These are phyloP conservation scores for Osmoderma eremita DNA, from an alignment of 2,888 invertebrate species.

Conservation along the genomic window DNA sequence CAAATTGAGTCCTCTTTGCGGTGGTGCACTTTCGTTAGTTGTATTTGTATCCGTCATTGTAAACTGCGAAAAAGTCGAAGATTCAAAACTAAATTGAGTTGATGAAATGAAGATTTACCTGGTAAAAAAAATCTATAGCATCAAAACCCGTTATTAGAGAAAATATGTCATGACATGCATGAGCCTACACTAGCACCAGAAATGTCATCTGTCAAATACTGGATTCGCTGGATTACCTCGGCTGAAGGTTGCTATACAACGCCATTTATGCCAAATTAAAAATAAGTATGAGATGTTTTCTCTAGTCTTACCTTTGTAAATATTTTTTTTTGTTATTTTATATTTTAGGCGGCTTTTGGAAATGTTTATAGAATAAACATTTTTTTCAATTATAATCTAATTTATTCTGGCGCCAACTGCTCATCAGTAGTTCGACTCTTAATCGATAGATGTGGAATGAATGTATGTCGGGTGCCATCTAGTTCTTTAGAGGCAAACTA, in stretches of 20 bases:
- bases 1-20: slow-evolving; percentile 68
- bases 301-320: too few species aligned
- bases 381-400: too few species aligned
- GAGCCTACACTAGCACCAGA: neutral
- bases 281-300: too few species aligned
- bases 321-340: too few species aligned
- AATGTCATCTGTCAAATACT: slow-evolving; percentile 20
- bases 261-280: neutral
- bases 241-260: slow-evolving; percentile 22
- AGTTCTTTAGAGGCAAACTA: too few species aligned
- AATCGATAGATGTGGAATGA: too few species aligned
- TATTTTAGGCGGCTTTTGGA: too few species aligned
- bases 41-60: slow-evolving; percentile 40
- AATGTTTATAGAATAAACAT: too few species aligned
- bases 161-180: slow-evolving; percentile 37
- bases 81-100: neutral
- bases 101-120: neutral
- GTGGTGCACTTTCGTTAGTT: slow-evolving; percentile 54
- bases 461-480: too few species aligned
- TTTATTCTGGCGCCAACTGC: too few species aligned
- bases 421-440: too few species aligned
- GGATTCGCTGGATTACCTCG: neutral
- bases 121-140: slow-evolving; percentile 2
- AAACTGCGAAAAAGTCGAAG: slow-evolving; percentile 12
- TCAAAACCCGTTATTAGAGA: slow-evolving; percentile 17